These are phyloP conservation scores for Dasypus novemcinctus DNA, from an alignment of 2,113 vertebrate genomes.

Conservation along the genomic window DNA sequence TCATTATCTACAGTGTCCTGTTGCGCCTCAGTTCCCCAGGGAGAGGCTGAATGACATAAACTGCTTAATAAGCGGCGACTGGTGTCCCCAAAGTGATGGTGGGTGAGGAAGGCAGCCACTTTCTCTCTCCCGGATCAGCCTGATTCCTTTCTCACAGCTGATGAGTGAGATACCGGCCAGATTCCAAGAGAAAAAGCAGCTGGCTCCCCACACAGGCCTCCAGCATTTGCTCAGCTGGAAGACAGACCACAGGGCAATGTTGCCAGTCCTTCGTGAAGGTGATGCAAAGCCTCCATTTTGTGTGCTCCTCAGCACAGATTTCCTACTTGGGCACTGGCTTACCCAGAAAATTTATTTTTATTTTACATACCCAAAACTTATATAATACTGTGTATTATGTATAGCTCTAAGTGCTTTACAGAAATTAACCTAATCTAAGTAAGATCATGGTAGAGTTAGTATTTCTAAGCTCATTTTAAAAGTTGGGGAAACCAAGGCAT, in stretches of 20 bases:
- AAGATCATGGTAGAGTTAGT: background rate
- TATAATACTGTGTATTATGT: background rate
- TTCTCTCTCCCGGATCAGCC: background rate
- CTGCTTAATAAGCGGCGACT: conserved; percentile 73
- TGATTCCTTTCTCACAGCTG: background rate
- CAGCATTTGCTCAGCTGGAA: background rate
- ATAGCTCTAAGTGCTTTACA: background rate
- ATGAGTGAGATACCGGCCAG: background rate
- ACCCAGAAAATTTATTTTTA: background rate
- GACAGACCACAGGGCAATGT: background rate
- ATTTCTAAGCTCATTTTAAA: background rate
- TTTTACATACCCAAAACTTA: background rate
- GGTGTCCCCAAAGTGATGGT: background rate
- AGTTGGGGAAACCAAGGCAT: background rate
- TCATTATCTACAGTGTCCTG: conserved; percentile 77
- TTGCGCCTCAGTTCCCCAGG: conserved; percentile 60
- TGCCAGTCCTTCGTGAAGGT: background rate
- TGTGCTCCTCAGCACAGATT: background rate
- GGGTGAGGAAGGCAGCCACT: background rate
- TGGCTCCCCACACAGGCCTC: background rate
- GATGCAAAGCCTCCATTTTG: background rate
- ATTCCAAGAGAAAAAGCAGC: background rate
- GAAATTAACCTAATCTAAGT: background rate
- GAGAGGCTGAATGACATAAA: conserved; percentile 73
- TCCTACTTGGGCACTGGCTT: background rate